Evolutionary conservation across 2,113 vertebrate species (phyloP).

Genomic region (Xiphorhynchus elegans): DNA sequence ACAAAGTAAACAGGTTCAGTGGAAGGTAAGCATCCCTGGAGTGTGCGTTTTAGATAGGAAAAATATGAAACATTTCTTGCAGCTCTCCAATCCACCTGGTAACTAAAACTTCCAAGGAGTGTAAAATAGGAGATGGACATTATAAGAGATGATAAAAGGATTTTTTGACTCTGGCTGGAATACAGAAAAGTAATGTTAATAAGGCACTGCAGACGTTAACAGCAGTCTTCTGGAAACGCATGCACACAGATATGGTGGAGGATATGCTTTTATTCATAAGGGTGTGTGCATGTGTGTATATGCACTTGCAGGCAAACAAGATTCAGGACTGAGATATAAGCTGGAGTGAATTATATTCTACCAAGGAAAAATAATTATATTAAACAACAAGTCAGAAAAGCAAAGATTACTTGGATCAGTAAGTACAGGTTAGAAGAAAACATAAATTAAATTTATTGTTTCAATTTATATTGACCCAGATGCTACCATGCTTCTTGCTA

Average conservation of each 20-base stretch:
- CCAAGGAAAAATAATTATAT: background rate
- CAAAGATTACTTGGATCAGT: background rate
- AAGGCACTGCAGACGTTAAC: background rate
- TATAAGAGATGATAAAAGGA: background rate
- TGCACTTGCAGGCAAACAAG: background rate
- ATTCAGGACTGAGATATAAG: background rate
- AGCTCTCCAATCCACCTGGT: background rate
- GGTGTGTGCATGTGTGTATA: background rate
- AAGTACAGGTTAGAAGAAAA: background rate
- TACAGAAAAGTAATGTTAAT: background rate
- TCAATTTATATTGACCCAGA: background rate
- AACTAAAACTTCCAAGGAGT: background rate
- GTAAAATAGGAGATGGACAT: background rate
- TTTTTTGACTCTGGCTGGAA: background rate
- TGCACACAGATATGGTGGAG: background rate
- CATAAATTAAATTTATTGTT: background rate
- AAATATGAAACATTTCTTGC: background rate
- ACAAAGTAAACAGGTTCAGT: slow-evolving; percentile 55
- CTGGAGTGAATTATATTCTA: background rate
- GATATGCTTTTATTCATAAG: background rate
- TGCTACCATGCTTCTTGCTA: background rate
- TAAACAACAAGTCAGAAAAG: background rate
- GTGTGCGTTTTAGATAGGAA: background rate
- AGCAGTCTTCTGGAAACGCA: background rate
- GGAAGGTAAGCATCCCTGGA: background rate